Evolutionary conservation across 2,888 invertebrate species (phyloP), one percentile per base, ranked within the genome.

Genomic region (Colletes collaris): DNA sequence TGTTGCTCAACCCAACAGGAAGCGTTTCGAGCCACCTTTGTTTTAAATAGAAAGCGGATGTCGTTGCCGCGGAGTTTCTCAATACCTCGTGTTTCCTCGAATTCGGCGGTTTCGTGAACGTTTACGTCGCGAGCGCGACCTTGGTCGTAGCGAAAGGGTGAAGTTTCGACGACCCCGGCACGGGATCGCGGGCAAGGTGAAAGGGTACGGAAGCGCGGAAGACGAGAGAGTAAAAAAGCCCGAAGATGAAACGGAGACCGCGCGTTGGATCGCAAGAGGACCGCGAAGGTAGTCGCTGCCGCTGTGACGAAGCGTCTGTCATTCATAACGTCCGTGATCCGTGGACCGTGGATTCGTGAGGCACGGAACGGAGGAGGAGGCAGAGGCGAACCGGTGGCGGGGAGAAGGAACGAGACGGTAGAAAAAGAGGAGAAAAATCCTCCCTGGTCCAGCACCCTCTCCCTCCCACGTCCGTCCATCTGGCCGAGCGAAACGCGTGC

Each of bases 251-350:
- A 40, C 58, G 27, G 49, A 37, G 58, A 70, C 53, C 44, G 56
- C 27, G 55, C 56, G 69, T n/a, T 60, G 10, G 60, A 55, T 67
- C n/a, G 46, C 56, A 13, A 27, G 66, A 62, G 37, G 62, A 53
- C 27, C 65, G 55, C 68, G 52, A 73, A 16, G 58, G 75, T 70
- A 78, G 80, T 78, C 64, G 79, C 55, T 68, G 75, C 66, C 46
- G 79, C 76, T 73, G 81, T 83, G 77, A 82, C 83, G 79, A 82
- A 81, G 80, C 85, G 88, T 79, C 82, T 75, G 88, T 86, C 88
- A 84, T 88, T 88, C 87, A 84, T 86, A 85, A 84, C 79, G 63
- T 44, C 55, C 69, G 64, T 68, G 86, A 86, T 83, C 76, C 63
- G 72, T 60, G 73, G 77, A 68, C 55, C 53, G 73, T 63, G 68